Conservation (phyloP, 2,797 vertebrate genomes). For the Ambastaia sidthimunki region DNA sequence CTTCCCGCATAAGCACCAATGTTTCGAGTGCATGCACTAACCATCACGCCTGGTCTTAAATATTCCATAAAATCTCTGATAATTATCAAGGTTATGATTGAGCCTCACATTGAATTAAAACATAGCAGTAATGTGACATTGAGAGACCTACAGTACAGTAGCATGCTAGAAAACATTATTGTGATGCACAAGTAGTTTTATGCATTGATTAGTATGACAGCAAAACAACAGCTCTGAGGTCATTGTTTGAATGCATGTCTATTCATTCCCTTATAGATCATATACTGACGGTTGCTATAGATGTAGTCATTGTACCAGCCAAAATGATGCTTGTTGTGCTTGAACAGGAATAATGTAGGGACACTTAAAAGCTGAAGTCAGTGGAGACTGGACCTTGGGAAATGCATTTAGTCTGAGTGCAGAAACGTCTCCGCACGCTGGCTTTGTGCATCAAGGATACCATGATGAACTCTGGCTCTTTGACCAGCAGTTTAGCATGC, state of each 20-base stretch:
- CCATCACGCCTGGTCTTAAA: background rate
- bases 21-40: background rate
- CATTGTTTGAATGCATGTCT: background rate
- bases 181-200: background rate
- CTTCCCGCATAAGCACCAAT: background rate
- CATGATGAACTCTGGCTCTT: conserved; percentile 32
- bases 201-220: conserved; percentile 14
- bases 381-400: conserved; percentile 44
- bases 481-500: conserved; percentile 38
- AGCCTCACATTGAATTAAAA: background rate
- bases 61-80: background rate
- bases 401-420: conserved; percentile 50
- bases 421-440: conserved; percentile 9
- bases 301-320: conserved; percentile 10
- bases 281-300: background rate
- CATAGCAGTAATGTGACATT: background rate
- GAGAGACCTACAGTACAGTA: background rate
- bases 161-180: background rate
- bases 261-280: conserved; percentile 11
- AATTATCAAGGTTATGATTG: background rate
- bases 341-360: conserved; percentile 25
- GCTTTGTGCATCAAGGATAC: conserved; percentile 34
- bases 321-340: background rate
- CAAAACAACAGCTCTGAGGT: background rate
- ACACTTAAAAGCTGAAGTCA: conserved; percentile 52